Evolutionary conservation across 2,888 invertebrate genomes (phyloP), one percentile per base, ranked within the genome.

Genomic region (Erpobdella octoculata): DNA sequence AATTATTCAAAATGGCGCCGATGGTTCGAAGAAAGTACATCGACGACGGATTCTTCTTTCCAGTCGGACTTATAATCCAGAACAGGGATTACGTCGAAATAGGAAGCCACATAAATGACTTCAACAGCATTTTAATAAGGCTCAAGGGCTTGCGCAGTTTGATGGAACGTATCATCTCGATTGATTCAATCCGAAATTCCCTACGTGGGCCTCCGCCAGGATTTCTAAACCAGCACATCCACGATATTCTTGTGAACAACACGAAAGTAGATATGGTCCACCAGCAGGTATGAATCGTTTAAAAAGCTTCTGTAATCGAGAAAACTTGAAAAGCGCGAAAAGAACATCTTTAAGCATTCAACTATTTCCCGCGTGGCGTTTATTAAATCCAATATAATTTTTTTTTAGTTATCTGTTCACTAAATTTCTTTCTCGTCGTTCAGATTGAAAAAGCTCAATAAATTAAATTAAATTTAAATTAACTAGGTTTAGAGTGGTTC

Each of bases 81-180:
- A 65, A 70, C 36, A 65, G 67, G 28, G 75, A 78, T 71, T 68
- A 73, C 9, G 48, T 77, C 4, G 69, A 72, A 15, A 73, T 78
- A 35, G 78, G 78, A 21, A 76, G 76, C 8, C 78, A 78, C 65
- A 75, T 78, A 58, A 78, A 77, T 68, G 78, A 78, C 74, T 72
- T 71, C 72, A 75, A 74, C 69, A 76, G 77, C 59, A 71, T 77
- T 2, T 58, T 78, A 8, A 59, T 78, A 12, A 64, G 78, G 4
- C n/a, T 78, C 38, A 71, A 74, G 31, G 77, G 76, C 9, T 21
- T 78, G 9, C 31, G 61, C 6, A 61, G 15, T 15, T 62, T 77
- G 12, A 74, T 77, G 73, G 38, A 72, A 2, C 66, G 68, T 12
- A 72, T 77, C 18, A 76, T 77, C 3, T 61, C 67, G 12, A 31